Evolutionary conservation across 2,797 vertebrate genomes (phyloP).

Genomic region (Sardinella longiceps): DNA sequence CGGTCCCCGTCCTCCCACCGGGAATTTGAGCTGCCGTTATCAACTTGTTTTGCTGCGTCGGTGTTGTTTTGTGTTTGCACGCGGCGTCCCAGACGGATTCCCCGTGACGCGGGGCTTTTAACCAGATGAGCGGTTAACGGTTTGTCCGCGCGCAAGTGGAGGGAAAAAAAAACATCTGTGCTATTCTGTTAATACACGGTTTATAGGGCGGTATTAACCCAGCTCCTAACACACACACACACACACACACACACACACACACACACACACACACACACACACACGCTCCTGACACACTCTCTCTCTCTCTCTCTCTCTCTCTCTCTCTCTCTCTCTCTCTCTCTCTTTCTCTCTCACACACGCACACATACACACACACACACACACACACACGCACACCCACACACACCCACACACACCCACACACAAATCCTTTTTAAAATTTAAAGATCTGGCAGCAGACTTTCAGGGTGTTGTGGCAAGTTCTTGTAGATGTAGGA

Average conservation of each 20-base stretch:
- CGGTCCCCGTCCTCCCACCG: not conserved
- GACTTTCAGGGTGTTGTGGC: too few species aligned
- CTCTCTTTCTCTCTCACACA: too few species aligned
- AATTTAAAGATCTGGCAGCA: not conserved
- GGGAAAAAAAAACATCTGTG: not conserved
- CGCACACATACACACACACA: too few species aligned
- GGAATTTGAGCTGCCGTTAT: not conserved
- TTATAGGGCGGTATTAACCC: not conserved
- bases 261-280: not conserved
- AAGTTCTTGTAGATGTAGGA: too few species aligned
- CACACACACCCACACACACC: too few species aligned
- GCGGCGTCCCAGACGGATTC: not conserved
- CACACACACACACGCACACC: too few species aligned
- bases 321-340: too few species aligned
- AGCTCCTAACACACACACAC: too few species aligned
- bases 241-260: not conserved
- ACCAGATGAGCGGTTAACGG: not conserved
- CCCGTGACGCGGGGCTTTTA: not conserved
- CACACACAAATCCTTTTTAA: not conserved
- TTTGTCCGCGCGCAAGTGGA: not conserved
- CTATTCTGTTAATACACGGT: not conserved
- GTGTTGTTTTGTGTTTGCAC: not conserved
- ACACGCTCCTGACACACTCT: too few species aligned
- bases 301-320: too few species aligned
- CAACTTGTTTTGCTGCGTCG: not conserved